Percentiles rank a stretch among this genome's conserved stretches.
Evolutionary conservation across 1,140 invertebrate genomes (phyloP).

Genomic region (Ylistrum balloti): DNA sequence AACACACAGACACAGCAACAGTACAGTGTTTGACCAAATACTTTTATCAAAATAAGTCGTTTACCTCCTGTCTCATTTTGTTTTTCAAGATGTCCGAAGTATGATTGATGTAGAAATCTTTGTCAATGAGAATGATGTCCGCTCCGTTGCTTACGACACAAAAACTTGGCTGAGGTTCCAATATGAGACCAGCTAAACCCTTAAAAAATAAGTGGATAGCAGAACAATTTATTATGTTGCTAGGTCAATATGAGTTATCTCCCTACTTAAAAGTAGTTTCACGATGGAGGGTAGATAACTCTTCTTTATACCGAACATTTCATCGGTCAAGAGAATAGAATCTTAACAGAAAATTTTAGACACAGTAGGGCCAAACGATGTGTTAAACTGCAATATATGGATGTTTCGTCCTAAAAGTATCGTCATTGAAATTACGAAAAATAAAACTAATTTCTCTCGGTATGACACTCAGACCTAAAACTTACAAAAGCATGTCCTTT

Average conservation of each 20-base stretch:
- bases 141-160: conserved; percentile 79
- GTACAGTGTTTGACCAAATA: too few relatives aligned
- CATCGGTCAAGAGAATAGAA: too few relatives aligned
- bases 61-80: conserved; percentile 70
- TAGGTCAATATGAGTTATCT: background rate
- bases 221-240: background rate
- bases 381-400: too few relatives aligned
- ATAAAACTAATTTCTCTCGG: too few relatives aligned
- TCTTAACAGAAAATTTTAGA: too few relatives aligned
- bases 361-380: too few relatives aligned
- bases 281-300: background rate
- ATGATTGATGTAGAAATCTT: conserved; percentile 74
- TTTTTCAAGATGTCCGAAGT: conserved; percentile 68
- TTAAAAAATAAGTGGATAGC: conserved; percentile 52
- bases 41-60: too few relatives aligned
- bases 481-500: conserved; percentile 80
- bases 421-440: too few relatives aligned
- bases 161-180: conserved; percentile 76
- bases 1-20: too few relatives aligned
- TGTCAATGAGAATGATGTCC: conserved; percentile 77
- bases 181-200: conserved; percentile 75
- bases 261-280: background rate
- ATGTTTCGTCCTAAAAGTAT: too few relatives aligned
- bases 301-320: too few relatives aligned
- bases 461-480: too few relatives aligned